Conservation (phyloP, 2,797 vertebrate genomes). For the Aphelocoma californica region DNA sequence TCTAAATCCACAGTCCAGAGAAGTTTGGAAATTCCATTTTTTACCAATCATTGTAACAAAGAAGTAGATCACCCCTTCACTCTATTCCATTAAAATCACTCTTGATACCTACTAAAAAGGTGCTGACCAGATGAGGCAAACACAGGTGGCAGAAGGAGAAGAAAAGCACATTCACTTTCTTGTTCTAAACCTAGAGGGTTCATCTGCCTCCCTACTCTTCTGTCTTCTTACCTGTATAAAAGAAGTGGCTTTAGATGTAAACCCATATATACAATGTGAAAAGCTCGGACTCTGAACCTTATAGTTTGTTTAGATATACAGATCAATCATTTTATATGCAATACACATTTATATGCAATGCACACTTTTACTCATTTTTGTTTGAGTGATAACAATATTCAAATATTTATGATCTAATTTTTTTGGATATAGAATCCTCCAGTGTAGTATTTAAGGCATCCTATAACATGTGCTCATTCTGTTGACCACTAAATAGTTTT, state of each 20-base stretch:
- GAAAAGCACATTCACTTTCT: background rate
- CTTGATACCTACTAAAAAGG: background rate
- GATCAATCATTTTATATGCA: background rate
- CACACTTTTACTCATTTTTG: background rate
- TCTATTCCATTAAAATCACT: background rate
- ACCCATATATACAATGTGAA: background rate
- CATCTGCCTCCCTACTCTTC: background rate
- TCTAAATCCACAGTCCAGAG: background rate
- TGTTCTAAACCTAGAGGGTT: background rate
- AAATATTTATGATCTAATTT: background rate
- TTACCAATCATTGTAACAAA: background rate
- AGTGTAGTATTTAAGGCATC: background rate
- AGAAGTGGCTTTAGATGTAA: rapidly evolving
- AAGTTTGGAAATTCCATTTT: background rate
- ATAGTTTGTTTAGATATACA: background rate
- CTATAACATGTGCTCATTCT: background rate
- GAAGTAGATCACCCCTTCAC: background rate
- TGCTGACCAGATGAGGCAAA: background rate
- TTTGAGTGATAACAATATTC: background rate
- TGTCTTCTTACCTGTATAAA: background rate
- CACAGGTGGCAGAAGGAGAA: background rate
- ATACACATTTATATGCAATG: too few relatives aligned
- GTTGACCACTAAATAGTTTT: background rate
- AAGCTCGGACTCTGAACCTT: background rate
- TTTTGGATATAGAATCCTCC: background rate